A percentile compares a stretch with the other conserved stretches of the same genome.
These are phyloP conservation scores for Hoplias malabaricus DNA, from an alignment of 2,113 vertebrate species.

Conservation along the genomic window DNA sequence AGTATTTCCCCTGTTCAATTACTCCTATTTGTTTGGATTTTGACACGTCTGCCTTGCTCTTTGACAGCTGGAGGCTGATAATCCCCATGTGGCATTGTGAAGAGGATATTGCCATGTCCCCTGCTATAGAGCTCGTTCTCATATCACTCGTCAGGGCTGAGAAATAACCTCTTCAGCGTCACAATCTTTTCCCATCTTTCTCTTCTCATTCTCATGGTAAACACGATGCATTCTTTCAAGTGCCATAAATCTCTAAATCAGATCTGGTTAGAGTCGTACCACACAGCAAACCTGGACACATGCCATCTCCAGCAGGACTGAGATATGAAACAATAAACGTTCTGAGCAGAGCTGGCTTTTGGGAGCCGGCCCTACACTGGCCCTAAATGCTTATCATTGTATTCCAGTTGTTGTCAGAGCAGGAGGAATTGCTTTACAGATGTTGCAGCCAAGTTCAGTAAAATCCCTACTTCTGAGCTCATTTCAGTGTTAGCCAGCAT, in stretches of 20 bases:
- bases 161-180: slow-evolving; percentile 19
- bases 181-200: background rate
- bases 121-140: background rate
- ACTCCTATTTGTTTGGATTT: slow-evolving; percentile 4
- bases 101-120: background rate
- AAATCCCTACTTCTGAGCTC: too few species aligned
- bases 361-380: too few species aligned
- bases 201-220: background rate
- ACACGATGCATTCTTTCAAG: background rate
- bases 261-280: background rate
- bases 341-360: too few species aligned
- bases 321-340: background rate
- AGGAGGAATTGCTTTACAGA: too few species aligned
- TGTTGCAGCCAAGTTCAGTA: too few species aligned
- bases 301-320: background rate
- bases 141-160: slow-evolving; percentile 6
- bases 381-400: too few species aligned
- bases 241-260: background rate
- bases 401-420: too few species aligned
- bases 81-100: slow-evolving; percentile 11
- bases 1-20: background rate
- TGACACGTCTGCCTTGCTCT: slow-evolving; percentile 9
- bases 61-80: slow-evolving; percentile 26
- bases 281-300: background rate
- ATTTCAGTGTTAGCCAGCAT: too few species aligned